Percentiles rank a stretch among this genome's conserved stretches.
These are phyloP conservation scores for Otis tarda DNA, from an alignment of 2,113 vertebrate genomes.

Conservation along the genomic window DNA sequence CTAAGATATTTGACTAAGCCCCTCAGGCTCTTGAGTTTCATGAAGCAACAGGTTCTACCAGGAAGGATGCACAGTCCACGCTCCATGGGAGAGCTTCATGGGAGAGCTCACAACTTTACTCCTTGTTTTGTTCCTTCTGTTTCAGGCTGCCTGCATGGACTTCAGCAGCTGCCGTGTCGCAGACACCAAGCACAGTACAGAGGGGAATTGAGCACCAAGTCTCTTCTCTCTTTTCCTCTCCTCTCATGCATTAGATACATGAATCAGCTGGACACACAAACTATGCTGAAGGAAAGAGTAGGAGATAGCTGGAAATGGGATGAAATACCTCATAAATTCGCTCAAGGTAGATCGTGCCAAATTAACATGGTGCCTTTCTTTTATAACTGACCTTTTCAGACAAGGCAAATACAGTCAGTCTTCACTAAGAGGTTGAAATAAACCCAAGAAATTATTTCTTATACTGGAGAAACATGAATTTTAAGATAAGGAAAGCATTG, in stretches of 20 bases:
- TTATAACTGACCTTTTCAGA: background rate
- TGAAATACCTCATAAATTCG: background rate
- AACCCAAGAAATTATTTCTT: background rate
- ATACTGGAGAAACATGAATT: background rate
- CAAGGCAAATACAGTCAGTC: background rate
- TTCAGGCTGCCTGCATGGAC: background rate
- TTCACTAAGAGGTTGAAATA: background rate
- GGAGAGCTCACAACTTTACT: background rate
- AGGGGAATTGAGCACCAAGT: background rate
- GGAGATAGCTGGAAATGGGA: background rate
- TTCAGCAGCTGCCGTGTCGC: background rate
- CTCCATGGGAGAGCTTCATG: background rate
- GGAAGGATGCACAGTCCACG: background rate
- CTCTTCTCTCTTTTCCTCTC: background rate
- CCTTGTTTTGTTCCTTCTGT: background rate
- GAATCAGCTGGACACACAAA: background rate
- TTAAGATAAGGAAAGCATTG: background rate
- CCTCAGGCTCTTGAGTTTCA: background rate
- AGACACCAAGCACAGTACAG: background rate
- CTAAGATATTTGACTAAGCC: slow-evolving; percentile 19
- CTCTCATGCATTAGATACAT: accelerated
- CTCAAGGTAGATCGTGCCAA: background rate
- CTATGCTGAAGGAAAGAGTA: background rate
- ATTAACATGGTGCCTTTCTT: background rate
- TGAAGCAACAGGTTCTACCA: slow-evolving; percentile 24